Conservation (phyloP, 2,888 invertebrate species). For the Heteromyza rotundicornis region DNA sequence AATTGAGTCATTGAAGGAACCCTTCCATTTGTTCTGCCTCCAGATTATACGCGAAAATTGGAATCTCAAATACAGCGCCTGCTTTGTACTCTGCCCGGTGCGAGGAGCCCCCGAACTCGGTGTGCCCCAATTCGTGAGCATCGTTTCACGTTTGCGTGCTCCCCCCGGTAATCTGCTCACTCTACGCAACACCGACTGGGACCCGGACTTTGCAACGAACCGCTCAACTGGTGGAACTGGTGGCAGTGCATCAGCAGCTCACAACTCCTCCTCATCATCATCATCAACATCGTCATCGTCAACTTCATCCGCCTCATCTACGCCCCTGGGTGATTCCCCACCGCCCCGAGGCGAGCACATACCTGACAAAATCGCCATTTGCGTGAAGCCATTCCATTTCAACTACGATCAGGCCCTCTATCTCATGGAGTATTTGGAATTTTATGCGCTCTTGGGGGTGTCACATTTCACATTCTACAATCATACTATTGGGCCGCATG, state of each 20-base stretch:
- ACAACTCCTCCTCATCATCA: not conserved
- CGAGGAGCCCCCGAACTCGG: slow-evolving; percentile 65
- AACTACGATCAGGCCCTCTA: slow-evolving; percentile 84
- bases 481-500: slow-evolving; percentile 81
- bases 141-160: slow-evolving; percentile 69
- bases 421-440: slow-evolving; percentile 87
- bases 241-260: not conserved
- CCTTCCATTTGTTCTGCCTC: slow-evolving; percentile 21
- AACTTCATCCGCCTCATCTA: not conserved
- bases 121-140: slow-evolving; percentile 73
- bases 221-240: slow-evolving; percentile 19
- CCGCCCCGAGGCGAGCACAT: slow-evolving; percentile 52
- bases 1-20: slow-evolving; percentile 22
- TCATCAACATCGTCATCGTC: slow-evolving; percentile 17
- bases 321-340: slow-evolving; percentile 22
- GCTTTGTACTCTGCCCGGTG: slow-evolving; percentile 83
- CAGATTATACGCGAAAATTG: slow-evolving; percentile 90
- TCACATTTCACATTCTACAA: slow-evolving; percentile 91
- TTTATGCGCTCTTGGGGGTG: slow-evolving; percentile 83
- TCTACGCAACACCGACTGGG: slow-evolving; percentile 68
- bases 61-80: slow-evolving; percentile 91
- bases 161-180: slow-evolving; percentile 71
- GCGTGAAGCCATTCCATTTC: slow-evolving; percentile 91
- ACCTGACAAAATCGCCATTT: slow-evolving; percentile 73
- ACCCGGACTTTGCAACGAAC: slow-evolving; percentile 54